Conservation (phyloP, 1,140 invertebrate species). For the Trigoniulus corallinus region DNA sequence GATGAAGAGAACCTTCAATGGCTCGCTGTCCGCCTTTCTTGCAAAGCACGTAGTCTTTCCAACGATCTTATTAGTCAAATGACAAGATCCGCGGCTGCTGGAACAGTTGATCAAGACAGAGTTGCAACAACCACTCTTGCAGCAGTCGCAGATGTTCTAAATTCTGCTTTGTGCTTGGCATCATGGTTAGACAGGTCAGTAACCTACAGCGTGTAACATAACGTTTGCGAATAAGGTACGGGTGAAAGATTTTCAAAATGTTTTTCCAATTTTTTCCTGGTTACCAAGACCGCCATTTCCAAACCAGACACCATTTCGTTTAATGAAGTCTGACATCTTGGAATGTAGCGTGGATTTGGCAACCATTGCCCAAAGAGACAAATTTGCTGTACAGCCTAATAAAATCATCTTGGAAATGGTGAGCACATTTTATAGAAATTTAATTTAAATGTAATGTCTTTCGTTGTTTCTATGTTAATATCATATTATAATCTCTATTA, state of each 20-base stretch:
- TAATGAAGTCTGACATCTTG: conserved; percentile 48
- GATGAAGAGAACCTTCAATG: conserved; percentile 79
- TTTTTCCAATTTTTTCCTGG: conserved; percentile 10
- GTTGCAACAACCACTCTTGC: conserved; percentile 65
- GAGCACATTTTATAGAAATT: conserved; percentile 9
- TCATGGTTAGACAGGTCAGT: conserved; percentile 60
- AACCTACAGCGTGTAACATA: not conserved
- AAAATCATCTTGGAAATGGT: conserved; percentile 33
- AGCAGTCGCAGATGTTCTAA: conserved; percentile 63
- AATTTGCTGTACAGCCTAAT: conserved; percentile 63
- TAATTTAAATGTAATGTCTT: not conserved
- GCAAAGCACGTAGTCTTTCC: conserved; percentile 59
- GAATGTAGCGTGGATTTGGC: conserved; percentile 66
- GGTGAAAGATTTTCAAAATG: conserved; percentile 13
- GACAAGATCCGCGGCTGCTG: not conserved
- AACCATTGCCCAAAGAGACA: conserved; percentile 65
- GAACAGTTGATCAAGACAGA: conserved; percentile 2
- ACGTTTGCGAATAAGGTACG: not conserved
- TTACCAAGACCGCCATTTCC: not conserved
- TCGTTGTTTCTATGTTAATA: not conserved
- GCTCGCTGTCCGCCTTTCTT: conserved; percentile 63
- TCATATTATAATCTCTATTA: no score
- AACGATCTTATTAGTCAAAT: conserved; percentile 35
- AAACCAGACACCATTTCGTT: conserved; percentile 45
- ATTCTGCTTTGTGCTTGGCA: conserved; percentile 67